Evolutionary conservation across 2,113 vertebrate genomes (phyloP).

Genomic region (Pangasianodon hypophthalmus): DNA sequence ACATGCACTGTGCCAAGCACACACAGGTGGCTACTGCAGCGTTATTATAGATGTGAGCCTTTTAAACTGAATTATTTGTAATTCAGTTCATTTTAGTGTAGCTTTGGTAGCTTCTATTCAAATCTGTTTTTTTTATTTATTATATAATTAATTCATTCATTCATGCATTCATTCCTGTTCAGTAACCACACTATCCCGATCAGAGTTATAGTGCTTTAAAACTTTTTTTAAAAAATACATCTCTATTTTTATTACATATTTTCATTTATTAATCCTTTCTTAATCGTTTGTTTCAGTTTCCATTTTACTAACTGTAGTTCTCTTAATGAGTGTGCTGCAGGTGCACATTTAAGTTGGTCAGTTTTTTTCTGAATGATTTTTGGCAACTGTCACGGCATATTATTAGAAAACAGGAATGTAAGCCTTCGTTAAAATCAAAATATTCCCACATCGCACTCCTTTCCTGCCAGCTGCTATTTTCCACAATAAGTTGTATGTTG

Average conservation of each 20-base stretch:
- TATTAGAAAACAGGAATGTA: not conserved
- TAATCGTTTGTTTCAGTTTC: not conserved
- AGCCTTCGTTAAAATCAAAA: slow-evolving; percentile 3
- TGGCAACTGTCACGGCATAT: not conserved
- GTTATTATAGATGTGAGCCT: not conserved
- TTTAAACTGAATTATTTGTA: not conserved
- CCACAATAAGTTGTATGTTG: not conserved
- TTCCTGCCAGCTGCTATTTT: slow-evolving; percentile 24
- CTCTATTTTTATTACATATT: not conserved
- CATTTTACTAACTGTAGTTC: no score
- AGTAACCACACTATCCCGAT: not conserved
- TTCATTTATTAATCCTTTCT: not conserved
- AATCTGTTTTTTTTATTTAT: not conserved
- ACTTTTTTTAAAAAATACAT: not conserved
- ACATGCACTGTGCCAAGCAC: slow-evolving; percentile 2
- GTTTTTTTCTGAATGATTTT: not conserved
- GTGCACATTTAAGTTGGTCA: not conserved
- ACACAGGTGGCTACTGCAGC: not conserved
- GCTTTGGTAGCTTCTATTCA: not conserved
- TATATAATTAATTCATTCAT: not conserved
- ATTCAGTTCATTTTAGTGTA: not conserved
- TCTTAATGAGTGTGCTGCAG: not conserved
- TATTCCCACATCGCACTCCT: slow-evolving; percentile 2
- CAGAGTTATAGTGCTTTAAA: not conserved
- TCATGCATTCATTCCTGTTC: not conserved